Base-by-base conservation (phyloP, 2,888 invertebrate genomes). In the Unio delphinus region DNA sequence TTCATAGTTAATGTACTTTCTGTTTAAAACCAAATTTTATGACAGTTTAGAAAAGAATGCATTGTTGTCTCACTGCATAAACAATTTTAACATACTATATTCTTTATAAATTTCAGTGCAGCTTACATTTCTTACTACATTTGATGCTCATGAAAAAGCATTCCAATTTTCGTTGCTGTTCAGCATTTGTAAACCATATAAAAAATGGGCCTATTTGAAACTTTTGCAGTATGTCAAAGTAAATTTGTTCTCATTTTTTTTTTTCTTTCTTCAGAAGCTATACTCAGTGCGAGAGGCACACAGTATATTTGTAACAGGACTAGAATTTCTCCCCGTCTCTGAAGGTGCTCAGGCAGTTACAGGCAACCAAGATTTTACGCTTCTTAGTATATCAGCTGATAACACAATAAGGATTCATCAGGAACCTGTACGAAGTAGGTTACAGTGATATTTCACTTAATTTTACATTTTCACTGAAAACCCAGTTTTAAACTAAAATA, bases 301-400 rank as follows among this genome's bases (percentile, higher is more conserved):
- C 92, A 95, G 94, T 86, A 97, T 97, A 94, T 99, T 99, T 92
- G 95, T 99, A 76, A 99, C 99, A 66, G 98, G 97, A 18, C 91
- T 99, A 81, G 95, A 96, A 91, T 99, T 99, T 92, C 92, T 98
- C 83, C 96, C 96, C 1, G 77, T 85, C 54, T 84, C 87, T 4
- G 83, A 84, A 23, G 79, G 78, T 26, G 76, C 83, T 15, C 71
- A 70, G 60, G 83, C 87, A 28, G 79, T 90, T n/a, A 87, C 87
- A 56, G 89, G 89, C 92, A 84, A 90, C 92, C 85, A 89, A 76
- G 94, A 95, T 88, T 95, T 96, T 67, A 96, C 97, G 61, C 94
- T 98, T 79, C 92, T 98, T 79, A 97, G 97, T 89, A 96, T 98
- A 87, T 97, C 97, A 45, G 96, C 97, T 57, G 98, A 98, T 92